A percentile compares a stretch with the other conserved stretches of the same genome.
These are phyloP conservation scores for Nemapogon koenigi DNA, from an alignment of 2,888 invertebrate species.

Conservation along the genomic window DNA sequence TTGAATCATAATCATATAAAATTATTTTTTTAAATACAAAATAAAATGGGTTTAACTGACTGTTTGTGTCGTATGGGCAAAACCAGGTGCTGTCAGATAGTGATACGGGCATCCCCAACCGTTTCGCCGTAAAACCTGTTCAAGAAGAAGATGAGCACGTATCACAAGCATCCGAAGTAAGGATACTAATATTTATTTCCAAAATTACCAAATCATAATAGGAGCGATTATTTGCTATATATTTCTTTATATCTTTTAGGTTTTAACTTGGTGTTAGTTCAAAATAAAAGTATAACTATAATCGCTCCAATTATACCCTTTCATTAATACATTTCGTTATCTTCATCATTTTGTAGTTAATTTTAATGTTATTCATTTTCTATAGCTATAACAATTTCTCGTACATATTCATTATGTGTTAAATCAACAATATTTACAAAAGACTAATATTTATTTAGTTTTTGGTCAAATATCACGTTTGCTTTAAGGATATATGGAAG, in stretches of 20 bases:
- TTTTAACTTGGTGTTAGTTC: background rate
- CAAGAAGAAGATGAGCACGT: slow-evolving; percentile 70
- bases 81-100: slow-evolving; percentile 58
- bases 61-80: slow-evolving; percentile 7
- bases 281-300: background rate
- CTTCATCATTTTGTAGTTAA: too few species aligned
- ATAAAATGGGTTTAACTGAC: slow-evolving; percentile 2
- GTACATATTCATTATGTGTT: too few species aligned
- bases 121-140: slow-evolving; percentile 72
- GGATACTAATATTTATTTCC: slow-evolving; percentile 18
- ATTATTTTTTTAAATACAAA: too few species aligned
- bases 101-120: slow-evolving; percentile 53
- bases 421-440: too few species aligned
- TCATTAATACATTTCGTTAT: background rate
- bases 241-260: background rate
- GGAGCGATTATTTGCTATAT: background rate
- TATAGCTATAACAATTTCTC: too few species aligned
- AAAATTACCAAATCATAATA: background rate
- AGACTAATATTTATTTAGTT: too few species aligned
- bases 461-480: too few species aligned
- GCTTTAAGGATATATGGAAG: too few species aligned
- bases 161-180: slow-evolving; percentile 58
- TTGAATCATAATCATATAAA: too few species aligned
- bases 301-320: background rate
- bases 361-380: too few species aligned